A percentile compares a stretch with the other conserved stretches of the same genome.
These are phyloP conservation scores for Paedocypris sp. DNA, from an alignment of 2,113 vertebrate genomes.

Conservation along the genomic window DNA sequence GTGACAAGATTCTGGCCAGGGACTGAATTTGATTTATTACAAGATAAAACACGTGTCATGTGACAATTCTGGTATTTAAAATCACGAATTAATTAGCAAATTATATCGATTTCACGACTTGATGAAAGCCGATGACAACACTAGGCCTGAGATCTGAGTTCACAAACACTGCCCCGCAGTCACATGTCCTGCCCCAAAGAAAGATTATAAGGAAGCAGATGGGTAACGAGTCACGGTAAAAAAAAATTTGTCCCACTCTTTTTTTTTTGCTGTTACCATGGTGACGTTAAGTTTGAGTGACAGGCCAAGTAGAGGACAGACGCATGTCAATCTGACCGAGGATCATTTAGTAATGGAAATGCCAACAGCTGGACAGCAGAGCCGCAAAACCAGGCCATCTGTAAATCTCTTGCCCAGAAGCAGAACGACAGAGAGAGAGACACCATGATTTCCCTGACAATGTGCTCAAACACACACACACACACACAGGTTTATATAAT, in stretches of 20 bases:
- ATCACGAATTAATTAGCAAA: no score
- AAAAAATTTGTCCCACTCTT: conserved; percentile 32
- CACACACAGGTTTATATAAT: not conserved
- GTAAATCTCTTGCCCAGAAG: conserved; percentile 27
- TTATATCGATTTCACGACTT: no score
- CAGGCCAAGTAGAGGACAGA: conserved; percentile 41
- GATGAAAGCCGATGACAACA: no score
- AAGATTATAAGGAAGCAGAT: conserved; percentile 55
- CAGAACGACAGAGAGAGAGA: not conserved
- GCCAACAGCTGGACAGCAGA: conserved; percentile 52
- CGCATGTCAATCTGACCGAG: conserved; percentile 46
- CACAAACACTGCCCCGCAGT: not conserved
- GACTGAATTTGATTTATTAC: no score
- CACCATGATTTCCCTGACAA: not conserved
- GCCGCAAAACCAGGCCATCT: conserved; percentile 23
- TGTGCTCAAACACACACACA: conserved; percentile 5
- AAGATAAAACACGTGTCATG: no score
- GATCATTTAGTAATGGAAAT: conserved; percentile 62
- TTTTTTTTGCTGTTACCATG: conserved; percentile 49
- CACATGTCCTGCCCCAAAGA: conserved; percentile 21
- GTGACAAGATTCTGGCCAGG: no score
- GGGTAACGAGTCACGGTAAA: conserved; percentile 49
- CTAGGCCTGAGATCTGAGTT: not conserved
- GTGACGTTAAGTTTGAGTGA: conserved; percentile 52
- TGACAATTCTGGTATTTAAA: no score